phyloP scores from a whole-genome alignment of 53 echinoderm and acorn worm species.

The Henricia sp. region DNA sequence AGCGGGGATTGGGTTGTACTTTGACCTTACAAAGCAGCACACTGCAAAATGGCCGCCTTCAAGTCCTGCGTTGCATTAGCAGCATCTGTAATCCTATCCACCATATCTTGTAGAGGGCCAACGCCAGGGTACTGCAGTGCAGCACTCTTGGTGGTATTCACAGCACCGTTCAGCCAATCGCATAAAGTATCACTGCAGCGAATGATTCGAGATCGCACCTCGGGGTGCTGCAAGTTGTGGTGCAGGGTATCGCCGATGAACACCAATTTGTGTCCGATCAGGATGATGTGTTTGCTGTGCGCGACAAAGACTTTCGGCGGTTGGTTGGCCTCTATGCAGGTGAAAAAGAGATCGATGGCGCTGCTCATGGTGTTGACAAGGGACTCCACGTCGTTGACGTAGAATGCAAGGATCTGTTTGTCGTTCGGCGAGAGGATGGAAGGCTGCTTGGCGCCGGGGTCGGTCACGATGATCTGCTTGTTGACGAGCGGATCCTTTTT shows the following conservation, averaged over 20 bases:
- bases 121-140: conserved; percentile 94
- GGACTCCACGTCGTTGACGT: conserved; percentile 79
- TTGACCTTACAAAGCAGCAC: conserved; percentile 35
- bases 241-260: conserved; percentile 98
- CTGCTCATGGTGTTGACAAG: conserved; percentile 77
- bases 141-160: conserved; percentile 90
- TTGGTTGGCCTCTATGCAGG: conserved; percentile 92
- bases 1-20: too few species aligned
- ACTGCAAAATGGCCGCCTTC: conserved; percentile 61
- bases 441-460: conserved; percentile 56
- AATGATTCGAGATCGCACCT: conserved; percentile 77
- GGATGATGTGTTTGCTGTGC: conserved; percentile 95
- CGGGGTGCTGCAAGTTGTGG: conserved; percentile 76
- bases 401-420: conserved; percentile 84
- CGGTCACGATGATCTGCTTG: conserved; percentile 79
- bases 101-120: conserved; percentile 93
- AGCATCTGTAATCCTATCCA: conserved; percentile 93
- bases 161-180: conserved; percentile 86
- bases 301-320: conserved; percentile 97
- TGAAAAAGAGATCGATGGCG: conserved; percentile 92
- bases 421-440: conserved; percentile 72
- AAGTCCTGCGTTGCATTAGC: conserved; percentile 86
- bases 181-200: conserved; percentile 85
- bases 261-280: conserved; percentile 93
- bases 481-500: conserved; percentile 63